phyloP scores from a whole-genome alignment of 2,888 invertebrate genomes.

The Steinernema hermaphroditum region DNA sequence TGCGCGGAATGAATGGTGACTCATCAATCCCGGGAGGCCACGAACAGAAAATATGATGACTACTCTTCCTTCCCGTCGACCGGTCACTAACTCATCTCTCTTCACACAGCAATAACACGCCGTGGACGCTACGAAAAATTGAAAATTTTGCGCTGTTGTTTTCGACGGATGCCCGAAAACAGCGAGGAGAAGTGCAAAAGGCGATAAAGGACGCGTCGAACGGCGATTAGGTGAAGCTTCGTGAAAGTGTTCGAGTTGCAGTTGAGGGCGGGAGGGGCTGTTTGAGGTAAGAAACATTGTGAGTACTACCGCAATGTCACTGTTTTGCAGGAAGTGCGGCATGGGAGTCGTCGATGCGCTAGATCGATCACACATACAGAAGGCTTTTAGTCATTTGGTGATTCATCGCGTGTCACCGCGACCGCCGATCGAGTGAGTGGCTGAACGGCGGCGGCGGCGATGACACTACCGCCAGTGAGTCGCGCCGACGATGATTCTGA shows the following conservation, averaged over 20 bases:
- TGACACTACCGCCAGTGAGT: not conserved
- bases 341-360: constrained; percentile 14
- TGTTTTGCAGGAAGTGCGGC: constrained; percentile 27
- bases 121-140: not conserved
- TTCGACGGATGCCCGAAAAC: no score
- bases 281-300: not conserved
- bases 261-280: not conserved
- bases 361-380: constrained; percentile 27
- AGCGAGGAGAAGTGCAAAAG: no score
- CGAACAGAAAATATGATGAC: not conserved
- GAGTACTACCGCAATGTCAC: constrained; percentile 4
- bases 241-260: not conserved
- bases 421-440: not conserved
- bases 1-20: not conserved
- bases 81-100: not conserved
- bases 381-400: constrained; percentile 30
- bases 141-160: no score
- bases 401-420: constrained; percentile 22
- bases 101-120: not conserved
- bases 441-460: constrained; percentile 16
- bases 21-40: not conserved
- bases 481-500: constrained; percentile 7
- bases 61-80: not conserved
- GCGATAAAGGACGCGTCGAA: not conserved
- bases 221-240: no score